Evolutionary conservation across 1,140 invertebrate species (phyloP), one percentile per base, ranked within the genome.

Genomic region (Eumeta japonica): DNA sequence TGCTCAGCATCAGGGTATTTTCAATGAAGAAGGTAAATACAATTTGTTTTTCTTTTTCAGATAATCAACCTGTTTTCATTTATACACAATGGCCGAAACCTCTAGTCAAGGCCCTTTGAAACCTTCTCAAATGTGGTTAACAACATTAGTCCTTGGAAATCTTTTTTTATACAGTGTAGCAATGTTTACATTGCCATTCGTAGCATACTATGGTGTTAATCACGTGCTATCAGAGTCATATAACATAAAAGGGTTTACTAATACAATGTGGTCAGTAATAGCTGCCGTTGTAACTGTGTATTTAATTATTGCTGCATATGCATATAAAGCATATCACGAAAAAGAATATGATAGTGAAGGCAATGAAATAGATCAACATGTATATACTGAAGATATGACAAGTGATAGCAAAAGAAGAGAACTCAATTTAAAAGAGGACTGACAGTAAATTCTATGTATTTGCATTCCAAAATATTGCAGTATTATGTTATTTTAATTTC

Each of bases 151-250:
- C n/a, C 59, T 88, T 19, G 74, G 78, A 28, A 80, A 80, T 46
- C 63, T 92, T 10, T 78, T 90, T 27, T 66, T 90, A n/a, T 90
- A 85, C 50, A 91, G 86, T 68, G 56, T 85, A 29, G 79, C 86
- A 2, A 92, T 92, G 89, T 90, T 91, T 49, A 87, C 87, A 3
- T 56, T 92, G 37, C 90, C 90, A 2, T 88, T 92, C 65, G 57
- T 72, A 12, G 79, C 83, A 27, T 92, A 86, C 68, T 90, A 86
- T 68, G 81, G 81, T 9, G 78, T 82, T 9, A 78, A 78, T 39
- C 77, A 84, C 56, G 41, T 82, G 27, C 58, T 90, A 15, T 68
- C 77, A 45, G 79, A 82, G 32, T 79, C 83, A 48, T 84, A 70
- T 43, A 71, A 83, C 4, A 55, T 83, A 29, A 76, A 79, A 35